phyloP scores from a whole-genome alignment of 2,113 vertebrate species.

The Hemicordylus capensis region DNA sequence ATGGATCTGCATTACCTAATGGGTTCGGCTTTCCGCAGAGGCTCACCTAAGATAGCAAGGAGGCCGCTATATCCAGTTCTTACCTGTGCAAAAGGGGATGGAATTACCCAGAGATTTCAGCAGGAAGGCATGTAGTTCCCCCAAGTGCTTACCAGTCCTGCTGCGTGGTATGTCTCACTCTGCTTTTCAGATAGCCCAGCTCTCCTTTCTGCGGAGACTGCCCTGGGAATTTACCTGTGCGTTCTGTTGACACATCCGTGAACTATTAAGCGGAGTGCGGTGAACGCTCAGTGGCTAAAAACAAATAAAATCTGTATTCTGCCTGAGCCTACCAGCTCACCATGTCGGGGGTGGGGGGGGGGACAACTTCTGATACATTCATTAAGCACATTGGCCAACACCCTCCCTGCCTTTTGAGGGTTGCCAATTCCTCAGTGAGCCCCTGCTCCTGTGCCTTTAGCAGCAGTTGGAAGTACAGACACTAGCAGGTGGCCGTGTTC shows the following conservation, averaged over 20 bases:
- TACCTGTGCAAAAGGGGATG: no score
- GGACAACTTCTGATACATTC: no score
- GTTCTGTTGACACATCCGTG: neutral
- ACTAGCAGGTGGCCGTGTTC: neutral
- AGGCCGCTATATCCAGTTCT: neutral
- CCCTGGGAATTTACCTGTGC: conserved; percentile 6
- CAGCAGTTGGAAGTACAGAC: neutral
- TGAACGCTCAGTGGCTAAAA: neutral
- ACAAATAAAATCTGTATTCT: neutral
- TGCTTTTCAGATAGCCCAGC: neutral
- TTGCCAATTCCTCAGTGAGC: neutral
- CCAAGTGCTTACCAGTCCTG: neutral
- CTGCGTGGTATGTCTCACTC: no score
- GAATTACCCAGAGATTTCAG: neutral
- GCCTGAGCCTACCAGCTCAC: no score
- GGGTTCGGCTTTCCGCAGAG: no score
- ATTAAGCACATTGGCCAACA: neutral
- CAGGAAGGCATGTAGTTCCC: neutral
- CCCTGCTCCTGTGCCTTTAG: neutral
- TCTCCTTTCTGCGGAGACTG: neutral
- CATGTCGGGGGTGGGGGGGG: no score
- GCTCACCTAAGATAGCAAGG: no score
- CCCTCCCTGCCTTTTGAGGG: neutral
- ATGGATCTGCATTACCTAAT: neutral
- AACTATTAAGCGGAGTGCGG: neutral